Evolutionary conservation across 2,797 vertebrate genomes (phyloP).

Genomic region (Hydrophis major): DNA sequence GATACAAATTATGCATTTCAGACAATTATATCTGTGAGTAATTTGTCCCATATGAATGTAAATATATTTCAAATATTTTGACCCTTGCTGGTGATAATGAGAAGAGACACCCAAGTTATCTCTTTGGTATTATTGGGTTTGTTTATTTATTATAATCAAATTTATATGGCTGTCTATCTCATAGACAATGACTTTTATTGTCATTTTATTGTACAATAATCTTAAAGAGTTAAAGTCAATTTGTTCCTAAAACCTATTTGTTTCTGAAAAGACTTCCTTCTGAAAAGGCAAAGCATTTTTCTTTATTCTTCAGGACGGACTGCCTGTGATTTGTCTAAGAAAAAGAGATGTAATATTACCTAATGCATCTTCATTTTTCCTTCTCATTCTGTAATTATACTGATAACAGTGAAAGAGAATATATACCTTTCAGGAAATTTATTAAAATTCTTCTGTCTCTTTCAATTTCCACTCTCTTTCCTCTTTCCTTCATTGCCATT

Average conservation of each 20-base stretch:
- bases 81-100: background rate
- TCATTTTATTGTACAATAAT: background rate
- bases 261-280: background rate
- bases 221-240: background rate
- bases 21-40: slow-evolving; percentile 85
- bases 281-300: background rate
- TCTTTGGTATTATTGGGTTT: background rate
- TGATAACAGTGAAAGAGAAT: background rate
- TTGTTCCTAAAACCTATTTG: background rate
- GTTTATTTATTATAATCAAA: background rate
- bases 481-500: background rate
- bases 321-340: background rate
- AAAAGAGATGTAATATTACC: background rate
- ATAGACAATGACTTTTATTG: background rate
- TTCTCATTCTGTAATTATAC: background rate
- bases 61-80: background rate
- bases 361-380: background rate
- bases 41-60: background rate
- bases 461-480: background rate
- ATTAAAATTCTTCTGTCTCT: background rate
- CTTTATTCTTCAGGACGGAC: background rate
- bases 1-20: slow-evolving; percentile 91
- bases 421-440: background rate
- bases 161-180: background rate
- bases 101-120: rapidly evolving